Conservation (phyloP, 1,140 invertebrate genomes). For the Octopus sinensis region DNA sequence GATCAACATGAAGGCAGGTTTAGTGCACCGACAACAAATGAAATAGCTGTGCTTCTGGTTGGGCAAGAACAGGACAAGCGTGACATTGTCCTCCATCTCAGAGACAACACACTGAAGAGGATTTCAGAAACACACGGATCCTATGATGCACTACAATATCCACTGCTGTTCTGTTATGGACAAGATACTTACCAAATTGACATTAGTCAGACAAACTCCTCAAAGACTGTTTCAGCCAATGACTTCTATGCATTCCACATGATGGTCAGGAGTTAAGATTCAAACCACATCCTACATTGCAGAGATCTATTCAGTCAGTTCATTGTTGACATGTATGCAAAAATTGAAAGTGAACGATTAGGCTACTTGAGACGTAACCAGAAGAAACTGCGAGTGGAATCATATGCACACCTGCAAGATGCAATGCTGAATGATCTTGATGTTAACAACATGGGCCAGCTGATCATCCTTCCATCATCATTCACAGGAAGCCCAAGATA, state of each 20-base stretch:
- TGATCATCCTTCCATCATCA: constrained; percentile 54
- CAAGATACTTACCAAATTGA: background rate
- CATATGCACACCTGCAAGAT: background rate
- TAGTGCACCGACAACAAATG: background rate
- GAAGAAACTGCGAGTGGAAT: background rate
- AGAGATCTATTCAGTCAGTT: background rate
- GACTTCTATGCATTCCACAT: background rate
- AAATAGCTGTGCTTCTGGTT: background rate
- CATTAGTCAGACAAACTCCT: background rate
- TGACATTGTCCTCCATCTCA: background rate
- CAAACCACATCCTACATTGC: background rate
- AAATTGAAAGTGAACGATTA: background rate
- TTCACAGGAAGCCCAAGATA: constrained; percentile 53
- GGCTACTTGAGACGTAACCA: background rate
- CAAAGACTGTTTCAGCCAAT: background rate
- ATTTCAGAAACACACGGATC: background rate
- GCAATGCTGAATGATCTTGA: constrained; percentile 21
- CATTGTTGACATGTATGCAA: background rate
- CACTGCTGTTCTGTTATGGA: background rate
- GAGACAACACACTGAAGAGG: background rate
- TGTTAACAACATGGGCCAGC: constrained; percentile 36
- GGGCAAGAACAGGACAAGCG: background rate
- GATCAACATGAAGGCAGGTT: background rate
- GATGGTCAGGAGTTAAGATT: background rate
- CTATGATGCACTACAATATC: constrained; percentile 5